Percentiles rank a stretch among this genome's conserved stretches.
Evolutionary conservation across 1,140 invertebrate genomes (phyloP).

Genomic region (Drosophila paulistorum): DNA sequence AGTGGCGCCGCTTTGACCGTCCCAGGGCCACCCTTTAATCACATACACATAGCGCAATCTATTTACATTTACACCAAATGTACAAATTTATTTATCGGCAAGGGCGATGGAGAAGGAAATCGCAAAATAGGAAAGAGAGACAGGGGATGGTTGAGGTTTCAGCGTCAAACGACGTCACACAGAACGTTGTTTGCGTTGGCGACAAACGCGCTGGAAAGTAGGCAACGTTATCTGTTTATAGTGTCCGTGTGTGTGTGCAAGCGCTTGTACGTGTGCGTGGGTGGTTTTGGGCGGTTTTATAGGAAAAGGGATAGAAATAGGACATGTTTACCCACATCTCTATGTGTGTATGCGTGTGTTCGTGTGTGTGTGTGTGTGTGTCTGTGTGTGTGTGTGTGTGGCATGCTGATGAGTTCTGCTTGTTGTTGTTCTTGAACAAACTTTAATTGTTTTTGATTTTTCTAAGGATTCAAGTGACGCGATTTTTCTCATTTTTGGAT

Average conservation of each 20-base stretch:
- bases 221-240: conserved; percentile 68
- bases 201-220: conserved; percentile 70
- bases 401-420: conserved; percentile 71
- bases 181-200: conserved; percentile 77
- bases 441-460: conserved; percentile 81
- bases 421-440: conserved; percentile 80
- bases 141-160: neutral
- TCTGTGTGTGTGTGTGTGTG: conserved; percentile 30
- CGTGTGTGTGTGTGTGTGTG: conserved; percentile 34
- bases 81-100: conserved; percentile 80
- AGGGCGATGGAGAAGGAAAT: conserved; percentile 12
- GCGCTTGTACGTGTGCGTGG: neutral
- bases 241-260: conserved; percentile 22
- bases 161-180: conserved; percentile 68
- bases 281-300: conserved; percentile 17
- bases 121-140: neutral
- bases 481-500: conserved; percentile 46
- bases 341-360: neutral
- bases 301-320: conserved; percentile 16
- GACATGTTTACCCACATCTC: conserved; percentile 65
- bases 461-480: conserved; percentile 74
- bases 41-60: conserved; percentile 56
- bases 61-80: conserved; percentile 81
- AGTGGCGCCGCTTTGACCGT: conserved; percentile 70
- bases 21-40: conserved; percentile 70